Percentiles rank a stretch among this genome's conserved stretches.
phyloP scores from a whole-genome alignment of 2,797 vertebrate species.

The Vespertilio murinus region DNA sequence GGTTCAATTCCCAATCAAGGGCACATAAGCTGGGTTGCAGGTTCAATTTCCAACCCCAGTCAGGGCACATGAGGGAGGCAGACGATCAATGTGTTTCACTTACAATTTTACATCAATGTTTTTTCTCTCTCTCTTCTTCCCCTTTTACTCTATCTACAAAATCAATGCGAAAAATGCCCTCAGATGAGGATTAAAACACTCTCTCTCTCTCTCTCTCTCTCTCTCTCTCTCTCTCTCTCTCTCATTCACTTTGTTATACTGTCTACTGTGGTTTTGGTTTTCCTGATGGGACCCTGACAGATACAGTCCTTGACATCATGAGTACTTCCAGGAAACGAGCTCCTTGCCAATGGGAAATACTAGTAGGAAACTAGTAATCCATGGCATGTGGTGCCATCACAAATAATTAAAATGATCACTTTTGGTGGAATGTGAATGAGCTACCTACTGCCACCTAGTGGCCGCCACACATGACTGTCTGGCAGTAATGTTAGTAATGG shows the following conservation, averaged over 20 bases:
- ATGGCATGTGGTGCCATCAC: background rate
- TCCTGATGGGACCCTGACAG: background rate
- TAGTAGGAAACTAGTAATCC: background rate
- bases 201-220: background rate
- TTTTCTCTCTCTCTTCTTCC: no score
- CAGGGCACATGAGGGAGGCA: no score
- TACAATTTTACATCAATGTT: no score
- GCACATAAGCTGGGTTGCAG: no score
- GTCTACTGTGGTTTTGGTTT: background rate
- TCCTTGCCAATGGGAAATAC: background rate
- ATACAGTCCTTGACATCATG: background rate
- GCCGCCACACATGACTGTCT: background rate
- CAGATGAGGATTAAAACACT: no score
- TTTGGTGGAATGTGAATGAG: background rate
- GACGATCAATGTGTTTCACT: no score
- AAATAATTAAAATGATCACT: background rate
- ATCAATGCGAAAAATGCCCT: no score
- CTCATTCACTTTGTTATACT: conserved; percentile 23
- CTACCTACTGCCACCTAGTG: background rate
- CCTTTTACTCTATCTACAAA: no score
- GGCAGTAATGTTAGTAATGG: background rate
- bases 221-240: background rate
- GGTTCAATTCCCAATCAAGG: no score
- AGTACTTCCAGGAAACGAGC: background rate
- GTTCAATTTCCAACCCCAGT: no score